These are phyloP conservation scores for Chroicocephalus ridibundus DNA, from an alignment of 2,113 vertebrate species.

Conservation along the genomic window DNA sequence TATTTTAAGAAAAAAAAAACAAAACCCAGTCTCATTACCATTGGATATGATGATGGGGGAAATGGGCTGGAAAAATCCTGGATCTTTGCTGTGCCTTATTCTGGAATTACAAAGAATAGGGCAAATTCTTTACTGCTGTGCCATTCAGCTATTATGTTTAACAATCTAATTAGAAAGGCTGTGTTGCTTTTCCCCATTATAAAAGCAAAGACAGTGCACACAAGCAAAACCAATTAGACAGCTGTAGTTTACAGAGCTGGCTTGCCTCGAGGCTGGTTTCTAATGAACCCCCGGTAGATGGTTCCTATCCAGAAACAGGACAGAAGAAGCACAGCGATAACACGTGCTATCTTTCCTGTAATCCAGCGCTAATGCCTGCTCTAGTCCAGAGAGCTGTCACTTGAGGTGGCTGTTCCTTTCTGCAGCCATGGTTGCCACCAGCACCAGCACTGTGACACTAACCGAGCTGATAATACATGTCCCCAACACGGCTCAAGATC, in stretches of 20 bases:
- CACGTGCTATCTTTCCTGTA: not conserved
- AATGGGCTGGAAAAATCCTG: slow-evolving; percentile 78
- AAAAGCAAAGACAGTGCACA: slow-evolving; percentile 75
- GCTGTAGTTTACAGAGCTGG: slow-evolving; percentile 75
- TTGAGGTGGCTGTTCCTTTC: not conserved
- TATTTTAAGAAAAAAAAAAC: slow-evolving; percentile 66
- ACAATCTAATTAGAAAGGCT: slow-evolving; percentile 84
- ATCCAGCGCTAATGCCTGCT: not conserved
- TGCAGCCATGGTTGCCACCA: not conserved
- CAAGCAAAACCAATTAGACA: slow-evolving; percentile 83
- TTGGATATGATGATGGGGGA: slow-evolving; percentile 72
- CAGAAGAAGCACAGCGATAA: slow-evolving; percentile 25
- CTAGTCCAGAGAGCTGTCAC: not conserved
- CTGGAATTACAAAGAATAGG: slow-evolving; percentile 74
- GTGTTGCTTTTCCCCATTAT: slow-evolving; percentile 76
- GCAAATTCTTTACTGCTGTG: slow-evolving; percentile 78
- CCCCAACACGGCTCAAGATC: not conserved
- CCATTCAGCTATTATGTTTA: slow-evolving; percentile 79
- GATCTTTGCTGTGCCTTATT: slow-evolving; percentile 73
- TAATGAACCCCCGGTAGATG: slow-evolving; percentile 75
- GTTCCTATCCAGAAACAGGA: slow-evolving; percentile 64
- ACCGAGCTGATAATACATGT: not conserved
- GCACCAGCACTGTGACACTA: not conserved
- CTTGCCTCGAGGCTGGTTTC: slow-evolving; percentile 72
- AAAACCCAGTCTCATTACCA: slow-evolving; percentile 71